Evolutionary conservation across 1,140 invertebrate species (phyloP).

Genomic region (Euura lappo): DNA sequence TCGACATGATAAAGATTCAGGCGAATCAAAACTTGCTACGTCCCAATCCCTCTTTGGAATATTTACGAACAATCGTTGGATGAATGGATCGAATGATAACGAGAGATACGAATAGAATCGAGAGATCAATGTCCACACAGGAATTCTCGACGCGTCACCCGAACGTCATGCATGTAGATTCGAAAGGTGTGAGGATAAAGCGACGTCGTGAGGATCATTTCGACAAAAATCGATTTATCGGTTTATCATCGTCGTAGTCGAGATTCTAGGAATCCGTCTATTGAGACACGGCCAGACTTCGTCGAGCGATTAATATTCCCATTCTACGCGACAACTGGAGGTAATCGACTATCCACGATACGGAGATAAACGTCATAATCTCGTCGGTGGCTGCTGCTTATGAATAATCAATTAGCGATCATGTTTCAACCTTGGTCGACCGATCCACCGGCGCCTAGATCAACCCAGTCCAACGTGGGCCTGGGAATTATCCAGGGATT

Average conservation of each 20-base stretch:
- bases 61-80: conserved; percentile 17
- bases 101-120: conserved; percentile 28
- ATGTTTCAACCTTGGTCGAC: neutral
- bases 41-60: neutral
- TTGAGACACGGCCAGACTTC: neutral
- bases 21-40: no score
- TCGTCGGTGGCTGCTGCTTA: neutral
- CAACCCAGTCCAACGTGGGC: no score
- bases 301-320: neutral
- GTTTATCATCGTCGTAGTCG: no score
- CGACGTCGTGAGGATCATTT: no score
- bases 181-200: no score
- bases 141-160: conserved; percentile 35
- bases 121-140: conserved; percentile 37
- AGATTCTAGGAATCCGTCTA: no score
- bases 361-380: neutral
- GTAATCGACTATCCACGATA: neutral
- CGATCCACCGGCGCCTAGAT: neutral
- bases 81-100: conserved; percentile 32
- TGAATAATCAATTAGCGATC: neutral
- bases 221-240: no score
- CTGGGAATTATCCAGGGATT: no score
- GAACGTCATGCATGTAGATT: no score
- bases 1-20: no score
- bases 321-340: neutral